Base-by-base conservation (phyloP, 2,113 vertebrate genomes). In the Ibidorhyncha struthersii region DNA sequence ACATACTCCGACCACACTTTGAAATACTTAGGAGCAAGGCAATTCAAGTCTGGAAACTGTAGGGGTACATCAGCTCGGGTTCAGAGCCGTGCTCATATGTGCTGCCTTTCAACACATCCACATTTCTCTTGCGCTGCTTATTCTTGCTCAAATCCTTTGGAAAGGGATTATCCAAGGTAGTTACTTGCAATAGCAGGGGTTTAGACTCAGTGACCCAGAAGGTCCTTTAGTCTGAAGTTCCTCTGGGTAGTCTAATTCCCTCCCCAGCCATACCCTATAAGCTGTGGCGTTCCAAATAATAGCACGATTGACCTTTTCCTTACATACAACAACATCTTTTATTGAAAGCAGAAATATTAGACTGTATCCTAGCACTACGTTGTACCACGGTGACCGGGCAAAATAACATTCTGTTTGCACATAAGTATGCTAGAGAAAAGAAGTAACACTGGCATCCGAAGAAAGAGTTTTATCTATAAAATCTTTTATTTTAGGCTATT, bases 391-490 rank as follows among this genome's bases (percentile, higher is more conserved):
- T 66, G 81, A 85, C 62, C 69, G 26, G 67, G 95, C 82, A 96
- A 72, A 93, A 25, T 12, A 92, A 66, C 84, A 47, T 93, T 86
- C 74, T 34, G 53, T 80, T 95, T 94, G 86, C 96, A 93, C 71
- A 59, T 14, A 32, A 45, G 63, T 19, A 22, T 9, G 21, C 89
- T 45, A 89, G 52, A 77, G 86, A 83, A 91, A 96, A 94, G 93
- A 80, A 40, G 84, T 43, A 96, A 89, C 63, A 12, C 70, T 97
- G 95, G 87, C 86, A 96, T 85, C 91, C 12, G 38, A 97, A 94
- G 80, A 97, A 96, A 96, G 88, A 95, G 58, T 94, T 97, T 82
- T 96, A 84, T 82, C 80, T 93, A 88, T 93, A 92, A 86, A 95
- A 92, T 85, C 26, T 91, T 94, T 96, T 96, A 65, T 92, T 96